Evolutionary conservation across 2,888 invertebrate genomes (phyloP).

Genomic region (Drosophila formosana): DNA sequence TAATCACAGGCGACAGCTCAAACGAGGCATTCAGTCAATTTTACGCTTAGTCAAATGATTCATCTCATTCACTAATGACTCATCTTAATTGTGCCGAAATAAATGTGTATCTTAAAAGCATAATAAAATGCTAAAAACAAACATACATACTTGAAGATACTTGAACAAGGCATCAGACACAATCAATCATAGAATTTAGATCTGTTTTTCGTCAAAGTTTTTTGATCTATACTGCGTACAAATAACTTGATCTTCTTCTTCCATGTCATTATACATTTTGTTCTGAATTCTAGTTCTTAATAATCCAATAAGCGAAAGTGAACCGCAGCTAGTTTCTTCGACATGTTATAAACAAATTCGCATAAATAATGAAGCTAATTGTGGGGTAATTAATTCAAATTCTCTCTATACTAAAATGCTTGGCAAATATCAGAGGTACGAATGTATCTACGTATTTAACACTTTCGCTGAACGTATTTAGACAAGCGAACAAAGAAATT

Average conservation of each 20-base stretch:
- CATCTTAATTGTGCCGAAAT: slow-evolving; percentile 18
- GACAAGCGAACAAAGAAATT: slow-evolving; percentile 4
- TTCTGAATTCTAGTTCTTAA: slow-evolving; percentile 5
- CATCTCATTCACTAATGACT: slow-evolving; percentile 23
- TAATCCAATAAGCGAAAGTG: not conserved
- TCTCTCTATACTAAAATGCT: slow-evolving; percentile 8
- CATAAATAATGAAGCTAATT: slow-evolving; percentile 7
- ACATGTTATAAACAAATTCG: slow-evolving; percentile 15
- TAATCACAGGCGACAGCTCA: slow-evolving; percentile 37
- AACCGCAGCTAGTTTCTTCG: slow-evolving; percentile 8
- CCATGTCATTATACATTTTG: slow-evolving; percentile 7
- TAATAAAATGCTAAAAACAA: slow-evolving; percentile 20
- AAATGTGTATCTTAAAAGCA: slow-evolving; percentile 17
- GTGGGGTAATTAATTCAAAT: slow-evolving; percentile 6
- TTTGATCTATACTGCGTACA: slow-evolving; percentile 15
- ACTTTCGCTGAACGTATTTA: slow-evolving; percentile 4
- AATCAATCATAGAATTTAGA: slow-evolving; percentile 27
- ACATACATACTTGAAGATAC: slow-evolving; percentile 19
- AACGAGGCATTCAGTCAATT: slow-evolving; percentile 55
- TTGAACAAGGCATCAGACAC: slow-evolving; percentile 9
- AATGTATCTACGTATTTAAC: slow-evolving; percentile 1
- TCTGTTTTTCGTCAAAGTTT: slow-evolving; percentile 22
- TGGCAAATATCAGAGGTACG: not conserved
- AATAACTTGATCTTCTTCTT: not conserved
- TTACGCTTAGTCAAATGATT: slow-evolving; percentile 41